Evolutionary conservation across 1,140 invertebrate species (phyloP).

Genomic region (Thaumatotibia leucotreta): DNA sequence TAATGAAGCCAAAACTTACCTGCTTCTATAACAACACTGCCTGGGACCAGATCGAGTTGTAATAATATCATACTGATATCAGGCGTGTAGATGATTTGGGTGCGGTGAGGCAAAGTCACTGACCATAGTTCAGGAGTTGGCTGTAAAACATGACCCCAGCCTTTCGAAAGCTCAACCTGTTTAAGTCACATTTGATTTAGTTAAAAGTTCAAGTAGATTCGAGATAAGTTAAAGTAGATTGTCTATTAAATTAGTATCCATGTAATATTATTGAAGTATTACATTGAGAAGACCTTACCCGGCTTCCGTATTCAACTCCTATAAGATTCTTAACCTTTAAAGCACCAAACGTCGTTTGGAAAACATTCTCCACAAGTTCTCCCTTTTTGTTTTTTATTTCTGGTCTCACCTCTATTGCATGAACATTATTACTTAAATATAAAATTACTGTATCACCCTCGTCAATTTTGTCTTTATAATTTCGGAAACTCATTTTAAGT

Average conservation of each 20-base stretch:
- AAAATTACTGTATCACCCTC: constrained; percentile 95
- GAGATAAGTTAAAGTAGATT: too few species aligned
- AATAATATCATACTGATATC: constrained; percentile 96
- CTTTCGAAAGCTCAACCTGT: constrained; percentile 84
- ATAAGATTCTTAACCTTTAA: constrained; percentile 92
- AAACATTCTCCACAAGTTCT: constrained; percentile 87
- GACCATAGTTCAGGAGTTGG: constrained; percentile 98
- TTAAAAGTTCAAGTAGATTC: too few species aligned
- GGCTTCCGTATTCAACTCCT: constrained; percentile 78
- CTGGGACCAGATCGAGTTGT: constrained; percentile 93
- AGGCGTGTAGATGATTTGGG: constrained; percentile 98
- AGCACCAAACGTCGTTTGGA: constrained; percentile 96
- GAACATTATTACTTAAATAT: constrained; percentile 91
- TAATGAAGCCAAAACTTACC: constrained; percentile 74
- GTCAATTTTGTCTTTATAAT: constrained; percentile 88
- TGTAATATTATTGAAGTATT: neutral
- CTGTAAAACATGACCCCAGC: constrained; percentile 94
- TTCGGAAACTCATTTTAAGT: constrained; percentile 89
- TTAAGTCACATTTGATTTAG: constrained; percentile 11
- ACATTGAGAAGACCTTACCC: constrained; percentile 33
- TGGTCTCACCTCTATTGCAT: constrained; percentile 85
- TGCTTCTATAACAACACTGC: constrained; percentile 92
- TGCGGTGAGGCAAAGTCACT: constrained; percentile 93
- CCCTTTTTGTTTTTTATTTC: constrained; percentile 88
- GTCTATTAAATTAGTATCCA: too few species aligned